Evolutionary conservation across 2,797 vertebrate species (phyloP).

Genomic region (Tangara arthus): DNA sequence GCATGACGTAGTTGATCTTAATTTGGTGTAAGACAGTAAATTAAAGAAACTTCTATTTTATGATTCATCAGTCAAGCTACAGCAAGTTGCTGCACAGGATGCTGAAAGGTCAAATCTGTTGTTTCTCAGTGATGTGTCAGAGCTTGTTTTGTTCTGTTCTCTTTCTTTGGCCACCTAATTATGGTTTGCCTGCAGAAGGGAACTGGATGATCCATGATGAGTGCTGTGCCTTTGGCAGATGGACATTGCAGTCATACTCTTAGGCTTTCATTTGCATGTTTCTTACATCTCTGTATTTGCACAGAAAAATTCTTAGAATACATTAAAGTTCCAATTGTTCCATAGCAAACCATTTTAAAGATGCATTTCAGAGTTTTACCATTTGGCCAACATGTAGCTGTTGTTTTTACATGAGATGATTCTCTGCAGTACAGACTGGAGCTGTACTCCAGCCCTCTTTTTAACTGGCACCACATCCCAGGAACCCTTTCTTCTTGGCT

Average conservation of each 20-base stretch:
- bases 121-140: not conserved
- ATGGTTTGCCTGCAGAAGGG: not conserved
- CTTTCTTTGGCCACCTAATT: not conserved
- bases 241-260: not conserved
- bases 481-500: not conserved
- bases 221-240: not conserved
- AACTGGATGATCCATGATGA: not conserved
- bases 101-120: conserved; percentile 12
- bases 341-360: not conserved
- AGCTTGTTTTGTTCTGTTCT: conserved; percentile 25
- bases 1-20: not conserved
- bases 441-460: not conserved
- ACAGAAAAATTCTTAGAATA: not conserved
- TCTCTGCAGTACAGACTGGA: not conserved
- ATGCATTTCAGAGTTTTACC: not conserved
- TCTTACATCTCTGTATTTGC: not conserved
- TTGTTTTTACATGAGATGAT: not conserved
- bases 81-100: not conserved
- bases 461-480: not conserved
- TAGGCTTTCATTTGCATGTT: not conserved
- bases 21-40: not conserved
- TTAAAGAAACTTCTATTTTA: not conserved
- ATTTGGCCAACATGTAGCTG: not conserved
- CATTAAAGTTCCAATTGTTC: not conserved
- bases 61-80: not conserved